A percentile compares a stretch with the other conserved stretches of the same genome.
These are phyloP conservation scores for Holacanthus passer DNA, from an alignment of 2,113 vertebrate genomes.

Conservation along the genomic window DNA sequence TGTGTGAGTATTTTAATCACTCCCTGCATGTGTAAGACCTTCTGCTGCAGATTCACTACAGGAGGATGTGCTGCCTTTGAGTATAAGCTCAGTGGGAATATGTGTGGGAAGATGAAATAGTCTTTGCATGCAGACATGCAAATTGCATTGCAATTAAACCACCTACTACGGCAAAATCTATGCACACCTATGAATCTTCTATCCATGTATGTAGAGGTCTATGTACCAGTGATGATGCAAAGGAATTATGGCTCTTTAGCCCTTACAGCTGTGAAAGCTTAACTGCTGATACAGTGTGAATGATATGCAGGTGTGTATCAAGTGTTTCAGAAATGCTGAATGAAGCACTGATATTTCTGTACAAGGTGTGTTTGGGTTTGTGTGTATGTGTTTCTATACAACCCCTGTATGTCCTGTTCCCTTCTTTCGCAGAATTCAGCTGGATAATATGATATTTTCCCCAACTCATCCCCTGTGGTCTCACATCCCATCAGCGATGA, in stretches of 20 bases:
- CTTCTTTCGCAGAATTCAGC: constrained; percentile 19
- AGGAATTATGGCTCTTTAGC: constrained; percentile 20
- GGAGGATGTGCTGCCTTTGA: constrained; percentile 22
- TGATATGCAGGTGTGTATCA: constrained; percentile 5
- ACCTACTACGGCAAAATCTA: constrained; percentile 27
- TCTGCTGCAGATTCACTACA: constrained; percentile 20
- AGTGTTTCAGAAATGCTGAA: too few relatives aligned
- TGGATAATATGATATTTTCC: constrained; percentile 26
- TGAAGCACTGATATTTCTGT: background rate
- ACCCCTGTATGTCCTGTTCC: too few relatives aligned
- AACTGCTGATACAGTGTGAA: constrained; percentile 12
- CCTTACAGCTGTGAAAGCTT: constrained; percentile 20
- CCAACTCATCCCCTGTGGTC: constrained; percentile 2
- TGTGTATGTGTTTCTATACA: background rate
- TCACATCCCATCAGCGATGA: constrained; percentile 48
- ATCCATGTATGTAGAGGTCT: constrained; percentile 35
- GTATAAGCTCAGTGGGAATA: constrained; percentile 22
- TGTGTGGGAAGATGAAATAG: constrained; percentile 52
- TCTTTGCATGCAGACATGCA: constrained; percentile 43
- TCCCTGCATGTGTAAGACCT: background rate
- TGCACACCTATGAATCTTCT: constrained; percentile 20
- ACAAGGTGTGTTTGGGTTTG: background rate
- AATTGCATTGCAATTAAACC: constrained; percentile 50
- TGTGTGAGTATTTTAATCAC: constrained; percentile 20
- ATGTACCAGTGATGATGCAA: constrained; percentile 7